phyloP scores from a whole-genome alignment of 2,888 invertebrate genomes.

The Artemia sinica region DNA sequence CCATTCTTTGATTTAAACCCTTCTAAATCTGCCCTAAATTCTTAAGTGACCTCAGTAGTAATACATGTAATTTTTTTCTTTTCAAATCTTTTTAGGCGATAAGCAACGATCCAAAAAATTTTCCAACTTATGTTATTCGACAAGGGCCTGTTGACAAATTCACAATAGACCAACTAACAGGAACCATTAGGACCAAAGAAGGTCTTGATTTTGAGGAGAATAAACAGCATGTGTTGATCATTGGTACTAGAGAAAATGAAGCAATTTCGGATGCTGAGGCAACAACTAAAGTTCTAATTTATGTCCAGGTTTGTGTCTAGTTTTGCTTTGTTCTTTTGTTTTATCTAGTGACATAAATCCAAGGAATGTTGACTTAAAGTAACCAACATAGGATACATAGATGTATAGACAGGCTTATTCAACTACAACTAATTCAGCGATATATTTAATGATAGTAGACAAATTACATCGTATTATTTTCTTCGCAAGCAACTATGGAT shows the following conservation, averaged over 20 bases:
- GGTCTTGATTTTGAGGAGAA: conserved; percentile 61
- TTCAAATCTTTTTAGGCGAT: conserved; percentile 42
- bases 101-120: conserved; percentile 44
- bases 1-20: too few relatives aligned
- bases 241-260: conserved; percentile 68
- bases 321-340: background rate
- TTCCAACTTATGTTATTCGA: conserved; percentile 59
- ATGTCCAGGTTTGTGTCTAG: conserved; percentile 41
- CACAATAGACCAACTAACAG: conserved; percentile 59
- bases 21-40: too few relatives aligned
- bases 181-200: conserved; percentile 54
- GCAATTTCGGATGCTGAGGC: conserved; percentile 45
- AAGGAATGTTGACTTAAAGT: too few relatives aligned
- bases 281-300: conserved; percentile 51
- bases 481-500: too few relatives aligned
- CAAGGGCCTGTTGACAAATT: conserved; percentile 66
- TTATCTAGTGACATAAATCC: too few relatives aligned
- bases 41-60: too few relatives aligned
- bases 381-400: too few relatives aligned
- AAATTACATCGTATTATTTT: too few relatives aligned
- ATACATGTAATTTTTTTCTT: too few relatives aligned
- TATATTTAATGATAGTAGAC: too few relatives aligned
- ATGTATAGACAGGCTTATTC: too few relatives aligned
- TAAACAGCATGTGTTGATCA: conserved; percentile 50
- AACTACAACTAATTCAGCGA: too few relatives aligned